phyloP scores from a whole-genome alignment of 1,140 invertebrate genomes.

The Euura lappo region DNA sequence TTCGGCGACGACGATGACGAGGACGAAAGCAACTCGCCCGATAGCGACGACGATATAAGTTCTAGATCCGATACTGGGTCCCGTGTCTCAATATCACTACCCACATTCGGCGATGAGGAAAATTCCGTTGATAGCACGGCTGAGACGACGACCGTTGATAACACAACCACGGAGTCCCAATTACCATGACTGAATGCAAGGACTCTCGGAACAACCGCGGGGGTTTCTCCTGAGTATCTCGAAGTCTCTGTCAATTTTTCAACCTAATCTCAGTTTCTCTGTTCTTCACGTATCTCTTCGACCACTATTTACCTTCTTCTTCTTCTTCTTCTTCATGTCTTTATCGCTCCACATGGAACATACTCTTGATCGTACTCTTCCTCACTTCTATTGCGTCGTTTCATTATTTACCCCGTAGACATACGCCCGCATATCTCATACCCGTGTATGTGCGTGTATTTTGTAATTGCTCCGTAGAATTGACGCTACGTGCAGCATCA shows the following conservation, averaged over 20 bases:
- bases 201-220: background rate
- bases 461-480: background rate
- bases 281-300: background rate
- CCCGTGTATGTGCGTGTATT: too few species aligned
- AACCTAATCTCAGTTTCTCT: background rate
- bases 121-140: conserved; percentile 32
- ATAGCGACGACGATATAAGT: conserved; percentile 13
- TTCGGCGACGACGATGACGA: conserved; percentile 45
- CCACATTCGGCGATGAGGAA: conserved; percentile 62
- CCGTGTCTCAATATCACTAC: conserved; percentile 56
- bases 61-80: conserved; percentile 17
- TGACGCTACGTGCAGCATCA: background rate
- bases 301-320: background rate
- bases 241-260: background rate
- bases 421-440: too few species aligned
- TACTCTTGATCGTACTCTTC: too few species aligned
- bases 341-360: too few species aligned
- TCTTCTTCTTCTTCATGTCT: too few species aligned
- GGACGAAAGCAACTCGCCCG: conserved; percentile 21
- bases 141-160: background rate
- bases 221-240: background rate
- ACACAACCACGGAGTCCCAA: background rate
- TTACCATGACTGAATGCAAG: background rate
- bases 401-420: too few species aligned
- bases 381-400: too few species aligned